Conservation (phyloP, 2,113 vertebrate species). For the Apteryx mantelli region DNA sequence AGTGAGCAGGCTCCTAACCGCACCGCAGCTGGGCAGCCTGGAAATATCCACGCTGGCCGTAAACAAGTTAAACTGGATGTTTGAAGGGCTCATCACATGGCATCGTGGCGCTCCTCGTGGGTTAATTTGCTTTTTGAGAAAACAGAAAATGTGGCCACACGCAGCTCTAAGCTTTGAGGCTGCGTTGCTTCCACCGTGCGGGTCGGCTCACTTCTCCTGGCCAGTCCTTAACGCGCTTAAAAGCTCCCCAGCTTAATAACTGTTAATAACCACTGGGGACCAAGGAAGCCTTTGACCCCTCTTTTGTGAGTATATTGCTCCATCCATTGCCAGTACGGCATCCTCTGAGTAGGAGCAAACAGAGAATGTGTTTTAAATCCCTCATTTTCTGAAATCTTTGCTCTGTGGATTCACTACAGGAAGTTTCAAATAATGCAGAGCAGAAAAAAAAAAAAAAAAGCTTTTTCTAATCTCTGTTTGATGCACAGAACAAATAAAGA, state of each 20-base stretch:
- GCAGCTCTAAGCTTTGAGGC: slow-evolving; percentile 9
- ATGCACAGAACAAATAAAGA: rapidly evolving
- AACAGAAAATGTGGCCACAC: slow-evolving; percentile 19
- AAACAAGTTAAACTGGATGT: slow-evolving; percentile 35
- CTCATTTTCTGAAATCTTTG: neutral
- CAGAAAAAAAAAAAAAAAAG: neutral
- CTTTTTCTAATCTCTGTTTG: neutral
- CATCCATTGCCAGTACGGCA: neutral
- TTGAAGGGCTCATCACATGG: slow-evolving; percentile 15
- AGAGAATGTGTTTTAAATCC: neutral
- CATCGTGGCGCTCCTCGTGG: slow-evolving; percentile 22
- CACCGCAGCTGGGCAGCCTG: neutral
- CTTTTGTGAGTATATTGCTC: neutral
- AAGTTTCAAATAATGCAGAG: neutral
- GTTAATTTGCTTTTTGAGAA: slow-evolving; percentile 33
- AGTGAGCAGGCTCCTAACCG: neutral
- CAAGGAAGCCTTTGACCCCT: slow-evolving; percentile 26
- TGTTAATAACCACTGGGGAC: slow-evolving; percentile 39
- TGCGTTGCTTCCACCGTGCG: neutral
- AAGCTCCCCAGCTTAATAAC: slow-evolving; percentile 36
- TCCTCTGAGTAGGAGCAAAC: neutral
- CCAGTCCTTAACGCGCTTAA: neutral
- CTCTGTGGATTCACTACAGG: neutral
- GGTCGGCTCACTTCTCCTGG: neutral
- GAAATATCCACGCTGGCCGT: neutral